Conservation (phyloP, 2,113 vertebrate species). For the Oophaga pumilio region DNA sequence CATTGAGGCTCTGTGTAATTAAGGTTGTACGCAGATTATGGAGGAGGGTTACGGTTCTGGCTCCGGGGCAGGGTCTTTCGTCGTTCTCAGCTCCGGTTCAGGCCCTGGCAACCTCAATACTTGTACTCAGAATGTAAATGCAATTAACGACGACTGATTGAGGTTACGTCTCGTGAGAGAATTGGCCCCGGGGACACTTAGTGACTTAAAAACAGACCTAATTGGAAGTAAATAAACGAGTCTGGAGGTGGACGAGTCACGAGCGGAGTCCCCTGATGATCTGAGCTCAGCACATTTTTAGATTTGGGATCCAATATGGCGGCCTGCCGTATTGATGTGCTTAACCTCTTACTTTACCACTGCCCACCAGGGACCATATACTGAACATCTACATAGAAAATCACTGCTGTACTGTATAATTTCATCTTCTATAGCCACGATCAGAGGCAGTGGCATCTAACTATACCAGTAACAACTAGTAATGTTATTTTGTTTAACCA, state of each 20-base stretch:
- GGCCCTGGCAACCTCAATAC: not conserved
- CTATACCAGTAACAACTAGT: too few species aligned
- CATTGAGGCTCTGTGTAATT: not conserved
- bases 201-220: not conserved
- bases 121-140: not conserved
- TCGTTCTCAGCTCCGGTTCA: not conserved
- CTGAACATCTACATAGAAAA: too few species aligned
- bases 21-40: conserved; percentile 1
- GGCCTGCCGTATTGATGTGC: not conserved
- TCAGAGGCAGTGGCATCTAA: too few species aligned
- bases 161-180: not conserved
- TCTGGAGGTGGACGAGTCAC: not conserved
- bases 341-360: not conserved
- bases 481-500: too few species aligned
- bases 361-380: too few species aligned
- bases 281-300: not conserved
- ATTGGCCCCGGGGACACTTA: not conserved
- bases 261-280: not conserved
- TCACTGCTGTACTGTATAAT: too few species aligned
- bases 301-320: not conserved
- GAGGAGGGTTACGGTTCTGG: not conserved
- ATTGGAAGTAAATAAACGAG: conserved; percentile 1
- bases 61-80: not conserved
- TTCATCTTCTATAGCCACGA: too few species aligned
- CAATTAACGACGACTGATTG: conserved; percentile 27